These are phyloP conservation scores for Phalanger gymnotis DNA, from an alignment of 2,797 vertebrate genomes.

Conservation along the genomic window DNA sequence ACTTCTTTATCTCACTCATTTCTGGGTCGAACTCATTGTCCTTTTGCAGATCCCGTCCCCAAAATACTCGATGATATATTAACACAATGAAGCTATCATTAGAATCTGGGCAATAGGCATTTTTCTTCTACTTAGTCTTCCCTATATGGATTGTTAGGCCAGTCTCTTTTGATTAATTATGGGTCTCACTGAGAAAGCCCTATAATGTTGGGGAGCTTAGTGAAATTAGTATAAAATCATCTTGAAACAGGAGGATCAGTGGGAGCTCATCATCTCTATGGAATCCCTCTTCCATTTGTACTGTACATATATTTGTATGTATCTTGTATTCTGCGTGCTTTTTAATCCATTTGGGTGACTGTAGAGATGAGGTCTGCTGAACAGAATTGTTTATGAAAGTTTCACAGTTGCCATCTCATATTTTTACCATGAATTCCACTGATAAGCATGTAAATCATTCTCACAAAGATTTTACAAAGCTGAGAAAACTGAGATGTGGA, in stretches of 20 bases:
- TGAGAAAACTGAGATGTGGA: background rate
- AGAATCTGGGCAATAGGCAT: background rate
- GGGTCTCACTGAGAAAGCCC: background rate
- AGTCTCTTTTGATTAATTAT: background rate
- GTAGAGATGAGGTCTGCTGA: background rate
- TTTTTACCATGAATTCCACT: background rate
- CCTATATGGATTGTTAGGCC: background rate
- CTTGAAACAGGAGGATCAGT: background rate
- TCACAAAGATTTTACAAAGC: background rate
- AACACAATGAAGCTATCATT: background rate
- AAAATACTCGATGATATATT: background rate
- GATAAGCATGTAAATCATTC: background rate
- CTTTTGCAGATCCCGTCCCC: background rate
- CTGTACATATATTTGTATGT: background rate
- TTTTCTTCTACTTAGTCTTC: background rate
- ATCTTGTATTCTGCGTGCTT: background rate
- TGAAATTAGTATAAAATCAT: background rate
- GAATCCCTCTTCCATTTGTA: background rate
- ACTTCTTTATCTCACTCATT: background rate
- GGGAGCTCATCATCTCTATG: background rate
- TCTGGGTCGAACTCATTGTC: background rate
- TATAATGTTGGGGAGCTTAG: background rate
- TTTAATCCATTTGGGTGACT: background rate
- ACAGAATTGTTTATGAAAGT: background rate
- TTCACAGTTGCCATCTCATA: background rate